Conservation (phyloP, 2,113 vertebrate species). For the Ophthalmolycus amberensis region DNA sequence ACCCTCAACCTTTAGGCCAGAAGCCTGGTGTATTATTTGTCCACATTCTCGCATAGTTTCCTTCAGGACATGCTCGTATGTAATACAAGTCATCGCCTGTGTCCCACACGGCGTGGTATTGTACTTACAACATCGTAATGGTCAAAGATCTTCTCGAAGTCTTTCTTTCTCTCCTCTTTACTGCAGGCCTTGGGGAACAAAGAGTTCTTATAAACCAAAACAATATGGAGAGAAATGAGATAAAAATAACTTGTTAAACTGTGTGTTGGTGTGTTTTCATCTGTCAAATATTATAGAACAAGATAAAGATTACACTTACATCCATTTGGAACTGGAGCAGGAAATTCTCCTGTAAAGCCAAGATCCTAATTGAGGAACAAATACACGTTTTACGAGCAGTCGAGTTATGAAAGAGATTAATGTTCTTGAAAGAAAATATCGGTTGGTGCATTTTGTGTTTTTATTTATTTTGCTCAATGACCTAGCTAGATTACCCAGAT, state of each 20-base stretch:
- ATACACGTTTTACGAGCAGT: not conserved
- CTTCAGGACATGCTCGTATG: not conserved
- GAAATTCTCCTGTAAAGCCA: conserved; percentile 96
- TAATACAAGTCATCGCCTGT: not conserved
- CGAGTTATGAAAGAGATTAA: not conserved
- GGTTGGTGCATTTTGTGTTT: not conserved
- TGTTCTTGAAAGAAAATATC: not conserved
- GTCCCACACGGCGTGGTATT: not conserved
- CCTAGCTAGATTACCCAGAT: not conserved
- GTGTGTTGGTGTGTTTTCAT: not conserved
- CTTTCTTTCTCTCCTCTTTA: conserved; percentile 89
- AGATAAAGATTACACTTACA: conserved; percentile 83
- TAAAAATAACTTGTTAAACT: not conserved
- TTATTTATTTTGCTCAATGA: not conserved
- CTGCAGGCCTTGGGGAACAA: conserved; percentile 84
- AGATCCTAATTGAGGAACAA: conserved; percentile 84
- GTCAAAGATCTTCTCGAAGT: conserved; percentile 96
- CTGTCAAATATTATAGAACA: not conserved
- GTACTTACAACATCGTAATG: conserved; percentile 96
- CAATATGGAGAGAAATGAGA: not conserved
- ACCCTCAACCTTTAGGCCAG: not conserved
- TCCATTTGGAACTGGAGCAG: conserved; percentile 95
- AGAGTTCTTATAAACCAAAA: not conserved
- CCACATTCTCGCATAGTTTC: not conserved
- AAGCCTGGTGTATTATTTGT: not conserved